Percentiles rank a stretch among this genome's conserved stretches.
Evolutionary conservation across 1,140 invertebrate genomes (phyloP).

Genomic region (Chlorops oryzae): DNA sequence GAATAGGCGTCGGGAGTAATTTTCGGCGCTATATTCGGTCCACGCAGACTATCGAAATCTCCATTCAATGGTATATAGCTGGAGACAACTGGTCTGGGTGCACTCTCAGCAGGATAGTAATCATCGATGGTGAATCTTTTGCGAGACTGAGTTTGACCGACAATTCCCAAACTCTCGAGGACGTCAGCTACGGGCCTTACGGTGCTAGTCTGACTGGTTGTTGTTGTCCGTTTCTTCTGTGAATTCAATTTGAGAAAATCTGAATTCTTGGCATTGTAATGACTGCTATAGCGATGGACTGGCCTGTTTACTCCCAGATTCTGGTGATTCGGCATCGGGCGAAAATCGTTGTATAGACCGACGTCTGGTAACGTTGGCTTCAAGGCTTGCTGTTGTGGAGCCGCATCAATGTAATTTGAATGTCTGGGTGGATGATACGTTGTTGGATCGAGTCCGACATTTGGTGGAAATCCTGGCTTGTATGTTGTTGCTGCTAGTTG

Average conservation of each 20-base stretch:
- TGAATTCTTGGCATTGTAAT: conserved; percentile 40
- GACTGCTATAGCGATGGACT: conserved; percentile 36
- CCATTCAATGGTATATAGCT: conserved; percentile 14
- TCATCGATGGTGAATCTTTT: conserved; percentile 36
- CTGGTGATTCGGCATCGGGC: no score
- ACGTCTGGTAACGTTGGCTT: no score
- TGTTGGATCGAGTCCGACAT: conserved; percentile 26
- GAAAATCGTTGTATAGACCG: no score
- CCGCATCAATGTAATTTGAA: no score
- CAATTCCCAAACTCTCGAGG: conserved; percentile 38
- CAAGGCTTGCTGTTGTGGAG: no score
- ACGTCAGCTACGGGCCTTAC: conserved; percentile 42
- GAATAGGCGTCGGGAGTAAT: conserved; percentile 39
- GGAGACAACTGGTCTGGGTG: conserved; percentile 29
- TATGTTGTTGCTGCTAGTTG: conserved; percentile 39
- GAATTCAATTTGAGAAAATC: conserved; percentile 33
- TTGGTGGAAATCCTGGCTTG: conserved; percentile 25
- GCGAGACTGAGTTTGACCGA: conserved; percentile 23
- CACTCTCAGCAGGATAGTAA: conserved; percentile 39
- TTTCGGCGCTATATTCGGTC: conserved; percentile 18
- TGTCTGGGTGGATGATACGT: conserved; percentile 41
- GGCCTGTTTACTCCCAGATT: conserved; percentile 3
- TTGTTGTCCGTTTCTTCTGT: not conserved
- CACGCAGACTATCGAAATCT: conserved; percentile 30
- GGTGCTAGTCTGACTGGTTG: conserved; percentile 15